Base-by-base conservation (phyloP, 2,888 invertebrate genomes). In the Spodoptera picta region DNA sequence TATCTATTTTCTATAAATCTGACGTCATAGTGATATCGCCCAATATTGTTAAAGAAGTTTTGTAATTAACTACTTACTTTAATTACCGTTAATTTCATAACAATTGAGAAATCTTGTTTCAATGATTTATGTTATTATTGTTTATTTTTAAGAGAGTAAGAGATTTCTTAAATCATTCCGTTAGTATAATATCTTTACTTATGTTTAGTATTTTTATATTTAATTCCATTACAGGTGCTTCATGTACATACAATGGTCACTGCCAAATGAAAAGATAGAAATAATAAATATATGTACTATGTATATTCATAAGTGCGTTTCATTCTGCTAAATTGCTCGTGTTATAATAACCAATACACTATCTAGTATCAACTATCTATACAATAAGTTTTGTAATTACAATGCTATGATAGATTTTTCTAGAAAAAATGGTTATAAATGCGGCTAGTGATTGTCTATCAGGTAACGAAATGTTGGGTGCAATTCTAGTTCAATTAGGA, bases 141-240 rank as follows among this genome's bases (percentile, higher is more conserved):
- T 55, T 48, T 19, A 43, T 31, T 45, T 60, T 3, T 6, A 55
- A 19, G 12, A 36, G 24, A 48, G 36, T 43, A 42, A 11, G 36
- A 36, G 50, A 24, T 58, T 57, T 49, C 12, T 31, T 72, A 46
- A 11, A 64, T 47, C 65, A 70, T 75, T 75, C 75, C 70, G 50
- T 50, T 44, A 24, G 45, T 48, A 24, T 43, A 9, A 36, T 31
- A 7, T 36, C 9, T 36, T 36, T 36, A 36, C 7, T 36, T 36
- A 36, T 36, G 36, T 36, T 36, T 36, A 57, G 53, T 46, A n/a
- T 44, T 48, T 2, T 19, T 44, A 44, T 10, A 7, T 4, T 44
- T 44, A 19, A 10, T 24, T 46, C 24, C 53, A 48, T 43, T 14
- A 11, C 6, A 47, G 23, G 44, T 55, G 42, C 7, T 27, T 52